Conservation (phyloP, 2,888 invertebrate species). For the Deilephila porcellus region DNA sequence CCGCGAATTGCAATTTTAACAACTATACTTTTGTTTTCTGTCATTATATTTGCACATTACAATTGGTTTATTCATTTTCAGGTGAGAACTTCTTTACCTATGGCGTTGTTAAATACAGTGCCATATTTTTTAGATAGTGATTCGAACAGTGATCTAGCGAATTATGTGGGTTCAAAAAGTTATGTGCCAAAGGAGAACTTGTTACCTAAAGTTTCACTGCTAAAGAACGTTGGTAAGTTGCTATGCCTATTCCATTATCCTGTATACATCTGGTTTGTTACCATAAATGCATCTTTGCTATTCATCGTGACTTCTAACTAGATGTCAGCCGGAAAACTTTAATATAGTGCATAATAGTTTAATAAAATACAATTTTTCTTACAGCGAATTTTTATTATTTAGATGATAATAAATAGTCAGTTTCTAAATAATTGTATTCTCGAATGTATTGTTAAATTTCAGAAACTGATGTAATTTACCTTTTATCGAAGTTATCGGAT, state of each 20-base stretch:
- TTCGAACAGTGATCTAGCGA: constrained; percentile 59
- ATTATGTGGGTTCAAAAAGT: constrained; percentile 61
- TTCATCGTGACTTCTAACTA: too few species aligned
- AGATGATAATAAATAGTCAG: too few species aligned
- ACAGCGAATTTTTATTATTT: too few species aligned
- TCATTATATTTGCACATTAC: too few species aligned
- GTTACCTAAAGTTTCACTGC: constrained; percentile 57
- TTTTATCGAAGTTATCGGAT: constrained; percentile 73
- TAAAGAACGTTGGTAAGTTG: constrained; percentile 60
- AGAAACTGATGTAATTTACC: constrained; percentile 68
- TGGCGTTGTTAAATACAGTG: constrained; percentile 51
- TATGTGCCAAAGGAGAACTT: constrained; percentile 66
- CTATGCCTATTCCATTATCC: too few species aligned
- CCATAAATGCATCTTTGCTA: not conserved
- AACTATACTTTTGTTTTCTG: too few species aligned
- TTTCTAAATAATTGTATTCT: too few species aligned
- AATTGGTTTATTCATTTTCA: constrained; percentile 39
- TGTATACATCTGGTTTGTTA: not conserved
- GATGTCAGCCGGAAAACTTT: too few species aligned
- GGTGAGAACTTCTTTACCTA: constrained; percentile 47
- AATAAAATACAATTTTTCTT: too few species aligned
- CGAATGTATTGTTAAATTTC: constrained; percentile 37
- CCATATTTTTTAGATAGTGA: constrained; percentile 50
- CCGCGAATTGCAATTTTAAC: too few species aligned
- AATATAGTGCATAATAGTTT: too few species aligned